Percentiles rank a stretch among this genome's conserved stretches.
phyloP scores from a whole-genome alignment of 2,888 invertebrate species.

The Norana najaformis region DNA sequence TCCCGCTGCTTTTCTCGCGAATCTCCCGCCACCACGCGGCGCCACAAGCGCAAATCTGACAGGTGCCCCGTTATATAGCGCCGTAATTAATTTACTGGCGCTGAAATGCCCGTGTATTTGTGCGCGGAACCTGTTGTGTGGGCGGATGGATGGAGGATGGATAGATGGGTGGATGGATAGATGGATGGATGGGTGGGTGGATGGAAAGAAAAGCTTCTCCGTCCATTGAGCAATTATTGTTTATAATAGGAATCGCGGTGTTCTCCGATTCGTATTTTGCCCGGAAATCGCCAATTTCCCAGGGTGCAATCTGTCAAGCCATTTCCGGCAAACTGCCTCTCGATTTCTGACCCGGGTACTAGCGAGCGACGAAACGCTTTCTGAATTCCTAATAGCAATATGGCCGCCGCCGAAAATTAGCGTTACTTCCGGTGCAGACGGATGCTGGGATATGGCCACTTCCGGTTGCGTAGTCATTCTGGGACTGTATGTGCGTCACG shows the following conservation, averaged over 20 bases:
- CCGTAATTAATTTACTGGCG: not conserved
- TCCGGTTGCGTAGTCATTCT: conserved; percentile 14
- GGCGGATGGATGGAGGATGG: not conserved
- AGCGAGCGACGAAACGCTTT: not conserved
- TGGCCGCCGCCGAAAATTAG: not conserved
- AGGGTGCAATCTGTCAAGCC: conserved; percentile 20
- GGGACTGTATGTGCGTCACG: not conserved
- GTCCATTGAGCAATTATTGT: not conserved
- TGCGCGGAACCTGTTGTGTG: too few relatives aligned
- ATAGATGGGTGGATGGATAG: not conserved
- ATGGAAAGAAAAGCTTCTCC: not conserved
- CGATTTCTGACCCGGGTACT: not conserved
- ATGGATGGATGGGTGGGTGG: not conserved
- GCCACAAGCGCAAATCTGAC: conserved; percentile 6
- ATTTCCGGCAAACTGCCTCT: not conserved
- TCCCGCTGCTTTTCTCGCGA: not conserved
- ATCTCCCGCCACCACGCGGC: conserved; percentile 13
- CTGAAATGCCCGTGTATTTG: not conserved
- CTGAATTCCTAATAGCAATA: conserved; percentile 6
- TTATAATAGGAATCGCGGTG: not conserved
- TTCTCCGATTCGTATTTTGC: not conserved
- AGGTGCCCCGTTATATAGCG: conserved; percentile 13
- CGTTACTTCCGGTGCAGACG: not conserved
- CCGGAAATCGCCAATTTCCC: conserved; percentile 9
- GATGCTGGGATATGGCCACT: not conserved